Conservation (phyloP, 2,113 vertebrate species). For the Protobothrops mucrosquamatus region DNA sequence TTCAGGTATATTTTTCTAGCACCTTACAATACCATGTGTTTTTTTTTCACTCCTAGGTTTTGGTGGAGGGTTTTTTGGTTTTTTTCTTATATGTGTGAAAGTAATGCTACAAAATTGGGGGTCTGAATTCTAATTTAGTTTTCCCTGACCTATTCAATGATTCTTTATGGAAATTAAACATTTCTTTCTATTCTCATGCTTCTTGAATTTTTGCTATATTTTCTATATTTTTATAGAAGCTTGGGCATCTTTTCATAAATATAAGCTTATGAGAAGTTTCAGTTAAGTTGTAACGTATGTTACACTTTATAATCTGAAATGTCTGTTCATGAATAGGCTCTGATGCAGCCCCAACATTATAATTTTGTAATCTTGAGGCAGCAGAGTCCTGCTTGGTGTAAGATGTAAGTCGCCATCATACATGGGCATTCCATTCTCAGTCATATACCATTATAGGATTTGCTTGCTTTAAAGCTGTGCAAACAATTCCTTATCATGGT, state of each 20-base stretch:
- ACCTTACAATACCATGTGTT: neutral
- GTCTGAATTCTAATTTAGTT: neutral
- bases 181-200: neutral
- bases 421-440: neutral
- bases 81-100: neutral
- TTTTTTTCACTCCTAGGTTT: neutral
- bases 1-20: neutral
- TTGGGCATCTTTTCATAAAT: neutral
- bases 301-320: neutral
- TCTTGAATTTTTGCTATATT: neutral
- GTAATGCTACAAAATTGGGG: neutral
- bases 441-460: neutral
- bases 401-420: neutral
- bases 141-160: neutral
- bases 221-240: neutral
- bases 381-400: no score
- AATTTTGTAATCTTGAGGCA: neutral
- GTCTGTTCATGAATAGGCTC: neutral
- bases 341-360: neutral
- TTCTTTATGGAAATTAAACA: neutral
- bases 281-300: neutral
- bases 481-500: neutral
- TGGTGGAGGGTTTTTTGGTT: neutral
- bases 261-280: neutral
- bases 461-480: neutral